phyloP scores from a whole-genome alignment of 2,888 invertebrate species.

The Pheosia gnoma region DNA sequence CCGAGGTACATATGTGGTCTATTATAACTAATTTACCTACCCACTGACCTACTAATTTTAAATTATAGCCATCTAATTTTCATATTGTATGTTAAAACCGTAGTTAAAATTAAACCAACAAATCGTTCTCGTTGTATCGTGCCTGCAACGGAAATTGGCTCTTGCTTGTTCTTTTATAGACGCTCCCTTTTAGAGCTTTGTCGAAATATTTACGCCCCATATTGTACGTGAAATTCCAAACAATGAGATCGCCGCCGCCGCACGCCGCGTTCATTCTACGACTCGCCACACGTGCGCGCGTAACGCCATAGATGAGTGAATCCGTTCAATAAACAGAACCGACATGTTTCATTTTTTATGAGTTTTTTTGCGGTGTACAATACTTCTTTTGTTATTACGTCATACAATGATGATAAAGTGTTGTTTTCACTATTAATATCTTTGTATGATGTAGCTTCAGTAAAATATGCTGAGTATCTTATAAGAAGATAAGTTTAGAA shows the following conservation, averaged over 20 bases:
- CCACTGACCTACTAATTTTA: too few relatives aligned
- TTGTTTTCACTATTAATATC: background rate
- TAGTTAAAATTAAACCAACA: slow-evolving; percentile 10
- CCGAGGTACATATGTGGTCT: too few relatives aligned
- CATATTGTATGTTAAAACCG: background rate
- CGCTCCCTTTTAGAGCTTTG: slow-evolving; percentile 76
- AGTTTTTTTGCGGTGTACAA: background rate
- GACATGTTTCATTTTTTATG: slow-evolving; percentile 44
- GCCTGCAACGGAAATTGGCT: slow-evolving; percentile 58
- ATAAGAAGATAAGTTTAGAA: too few relatives aligned
- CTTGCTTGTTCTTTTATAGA: slow-evolving; percentile 66
- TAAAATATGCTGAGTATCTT: too few relatives aligned
- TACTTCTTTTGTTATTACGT: background rate
- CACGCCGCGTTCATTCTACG: slow-evolving; percentile 43
- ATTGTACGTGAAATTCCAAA: slow-evolving; percentile 80
- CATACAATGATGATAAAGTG: background rate
- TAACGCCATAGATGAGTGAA: slow-evolving; percentile 51
- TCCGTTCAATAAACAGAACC: slow-evolving; percentile 60
- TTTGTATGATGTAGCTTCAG: too few relatives aligned
- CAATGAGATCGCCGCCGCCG: slow-evolving; percentile 65
- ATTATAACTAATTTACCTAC: too few relatives aligned
- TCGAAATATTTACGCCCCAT: slow-evolving; percentile 81
- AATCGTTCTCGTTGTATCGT: slow-evolving; percentile 21
- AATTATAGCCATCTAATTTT: background rate
- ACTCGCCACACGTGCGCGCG: slow-evolving; percentile 69